Percentiles rank a stretch among this genome's conserved stretches.
Conservation (phyloP, 2,113 vertebrate species). For the Kryptolebias marmoratus region DNA sequence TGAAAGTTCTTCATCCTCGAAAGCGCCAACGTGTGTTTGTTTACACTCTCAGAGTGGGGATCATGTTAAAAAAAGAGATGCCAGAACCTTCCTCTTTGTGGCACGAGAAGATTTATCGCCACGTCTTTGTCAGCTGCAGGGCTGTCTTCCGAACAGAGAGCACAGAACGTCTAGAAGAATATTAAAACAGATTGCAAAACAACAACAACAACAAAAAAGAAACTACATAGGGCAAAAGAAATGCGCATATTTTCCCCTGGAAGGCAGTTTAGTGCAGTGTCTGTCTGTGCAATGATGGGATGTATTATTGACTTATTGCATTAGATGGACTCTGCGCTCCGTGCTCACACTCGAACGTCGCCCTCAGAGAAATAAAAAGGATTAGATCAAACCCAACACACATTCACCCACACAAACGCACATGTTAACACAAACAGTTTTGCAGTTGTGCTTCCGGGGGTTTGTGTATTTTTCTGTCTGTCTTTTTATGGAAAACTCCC, state of each 20-base stretch:
- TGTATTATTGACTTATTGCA: conserved; percentile 72
- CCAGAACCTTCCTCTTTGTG: too few species aligned
- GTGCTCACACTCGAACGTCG: conserved; percentile 60
- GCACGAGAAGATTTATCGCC: too few species aligned
- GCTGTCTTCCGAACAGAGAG: too few species aligned
- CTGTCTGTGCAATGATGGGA: conserved; percentile 52
- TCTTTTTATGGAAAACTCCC: conserved; percentile 4
- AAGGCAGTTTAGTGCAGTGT: conserved; percentile 37
- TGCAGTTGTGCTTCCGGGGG: conserved; percentile 44
- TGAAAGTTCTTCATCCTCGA: too few species aligned
- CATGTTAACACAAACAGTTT: conserved; percentile 36
- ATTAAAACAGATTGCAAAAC: conserved; percentile 22
- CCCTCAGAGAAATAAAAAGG: conserved; percentile 63
- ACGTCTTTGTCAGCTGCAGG: too few species aligned
- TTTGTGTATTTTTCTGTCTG: conserved; percentile 32
- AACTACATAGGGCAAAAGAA: conserved; percentile 27
- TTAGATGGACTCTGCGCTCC: conserved; percentile 69
- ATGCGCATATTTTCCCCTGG: conserved; percentile 31
- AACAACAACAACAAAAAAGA: background rate
- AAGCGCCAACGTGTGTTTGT: too few species aligned
- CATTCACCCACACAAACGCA: conserved; percentile 23
- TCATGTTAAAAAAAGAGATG: too few species aligned
- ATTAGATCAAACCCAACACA: conserved; percentile 60
- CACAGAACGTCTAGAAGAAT: background rate
- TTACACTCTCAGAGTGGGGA: too few species aligned